Evolutionary conservation across 2,888 invertebrate genomes (phyloP), one percentile per base, ranked within the genome.

Genomic region (Esperia sulphurella): DNA sequence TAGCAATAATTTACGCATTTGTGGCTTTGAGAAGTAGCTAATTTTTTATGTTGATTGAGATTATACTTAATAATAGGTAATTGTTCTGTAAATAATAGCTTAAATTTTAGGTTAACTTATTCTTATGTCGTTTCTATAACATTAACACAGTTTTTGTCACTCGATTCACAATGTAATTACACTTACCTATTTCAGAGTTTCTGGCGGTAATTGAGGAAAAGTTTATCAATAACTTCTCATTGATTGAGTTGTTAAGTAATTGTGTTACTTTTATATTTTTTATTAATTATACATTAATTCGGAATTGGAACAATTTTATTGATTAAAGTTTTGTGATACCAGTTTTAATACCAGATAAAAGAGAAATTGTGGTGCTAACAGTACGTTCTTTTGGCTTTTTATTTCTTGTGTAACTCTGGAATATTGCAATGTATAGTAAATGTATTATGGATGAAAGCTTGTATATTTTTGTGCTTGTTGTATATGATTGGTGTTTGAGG

Each of bases 11-110:
- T 47, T 21, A 50, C 30, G 61, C 58, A 73, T 68, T 73, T 72
- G 71, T 75, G 61, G 75, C 70, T 53, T 80, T 81, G 83, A 73
- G 79, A 84, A 79, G 69, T 77, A 71, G 59, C 13, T 63, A 65
- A 64, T 71, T 76, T 14, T 76, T 71, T 78, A 81, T 58, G 74
- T 79, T 81, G 72, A 83, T 78, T 87, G 88, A 88, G 88, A 88
- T 88, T 88, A 87, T 83, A 79, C 63, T 61, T 83, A 84, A 76
- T 63, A 70, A 57, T 83, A n/a, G n/a, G n/a, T n/a, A 79, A 75
- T 61, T 64, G 70, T 79, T 79, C 59, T 86, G 85, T 86, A 86
- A 64, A 87, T 85, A 86, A 61, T 82, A 80, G 77, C 68, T 70
- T 78, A 75, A 68, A 65, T 62, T 56, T 63, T 78, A 81, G 71